Evolutionary conservation across 1,140 invertebrate genomes (phyloP), one percentile per base, ranked within the genome.

Genomic region (Drosophila dunni): DNA sequence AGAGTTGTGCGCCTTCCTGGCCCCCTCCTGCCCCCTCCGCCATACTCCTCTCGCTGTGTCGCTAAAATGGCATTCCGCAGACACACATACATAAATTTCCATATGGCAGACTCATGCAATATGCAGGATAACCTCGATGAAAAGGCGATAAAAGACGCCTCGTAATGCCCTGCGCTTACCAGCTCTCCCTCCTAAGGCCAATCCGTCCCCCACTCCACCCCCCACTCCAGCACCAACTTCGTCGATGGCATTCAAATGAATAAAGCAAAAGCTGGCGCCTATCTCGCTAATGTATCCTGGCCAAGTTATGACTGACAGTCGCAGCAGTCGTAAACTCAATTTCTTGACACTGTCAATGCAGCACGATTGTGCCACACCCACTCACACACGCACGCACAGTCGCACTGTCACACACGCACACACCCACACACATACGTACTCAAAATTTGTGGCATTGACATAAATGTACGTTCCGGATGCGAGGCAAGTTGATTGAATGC

Each of bases 71-170:
- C 44, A 46, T 51, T 7, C 46, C 46, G 7, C 34, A 8, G 34
- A 57, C 17, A 45, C 24, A 46, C 54, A 60, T 38, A 76, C 75
- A 85, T 82, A 85, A 76, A 88, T 85, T 88, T 82, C 75, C 79
- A 88, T 88, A 88, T 82, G 83, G 75, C 82, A 85, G 85, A 64
- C 79, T 85, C 82, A 85, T 85, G 83, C 82, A 85, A 85, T 88
- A 85, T 85, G 83, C 83, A 85, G 78, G 60, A 79, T 82, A 88
- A 79, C 82, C 81, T 82, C 83, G 82, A 85, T 85, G 82, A 85
- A 88, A 85, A 88, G 82, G 82, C 83, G 83, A 88, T 85, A 85
- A 86, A 85, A 85, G 82, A 88, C 75, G 65, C 78, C 76, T 79
- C 77, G 68, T 83, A 84, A 84, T 83, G 72, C 68, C 51, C 15